Base-by-base conservation (phyloP, 2,113 vertebrate genomes). In the Xerus inauris region DNA sequence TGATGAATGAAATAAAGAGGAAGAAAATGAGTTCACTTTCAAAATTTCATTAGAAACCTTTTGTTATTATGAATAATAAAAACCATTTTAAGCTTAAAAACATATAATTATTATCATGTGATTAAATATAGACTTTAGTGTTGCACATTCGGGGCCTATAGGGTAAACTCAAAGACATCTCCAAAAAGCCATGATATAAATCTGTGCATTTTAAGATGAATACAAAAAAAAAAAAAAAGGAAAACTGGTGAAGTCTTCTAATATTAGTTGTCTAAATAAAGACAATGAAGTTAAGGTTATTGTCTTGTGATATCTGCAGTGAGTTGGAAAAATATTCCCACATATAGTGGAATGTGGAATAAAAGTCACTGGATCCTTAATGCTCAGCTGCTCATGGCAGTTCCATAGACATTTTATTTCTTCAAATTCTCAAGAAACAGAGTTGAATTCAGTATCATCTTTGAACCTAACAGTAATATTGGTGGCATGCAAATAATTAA, bases 271-370 rank as follows among this genome's bases (percentile, higher is more conserved):
- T n/a, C n/a, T n/a, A 45, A 6, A 13, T 51, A 72, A 73, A 49
- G 28, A 67, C 65, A 67, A 13, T 30, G 24, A 28, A 9, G 12
- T 3, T 30, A 12, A 64, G 59, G 59, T 28, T 64, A 30, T 13
- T 91, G 4, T 80, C 11, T 59, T 22, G 35, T 32, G 3, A 19
- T 49, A 16, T 91, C 28, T 79, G 35, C 10, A 62, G 17, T 35
- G 5, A 42, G 0, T 20, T n/a, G 11, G 49, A 38, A 88, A 82
- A 7, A 57, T 47, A 32, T 0, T 16, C 9, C 32, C 2, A n/a
- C 3, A 4, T 8, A 40, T 0, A 24, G 3, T 42, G 20, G 16
- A 87, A 35, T 11, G 20, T 54, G 57, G n/a, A 16, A 0, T 24
- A 3, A 3, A 13, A 4, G 1, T 38, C 16, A 6, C 17, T 16